Evolutionary conservation across 2,797 vertebrate species (phyloP).

Genomic region (Silurus lanzhouensis): DNA sequence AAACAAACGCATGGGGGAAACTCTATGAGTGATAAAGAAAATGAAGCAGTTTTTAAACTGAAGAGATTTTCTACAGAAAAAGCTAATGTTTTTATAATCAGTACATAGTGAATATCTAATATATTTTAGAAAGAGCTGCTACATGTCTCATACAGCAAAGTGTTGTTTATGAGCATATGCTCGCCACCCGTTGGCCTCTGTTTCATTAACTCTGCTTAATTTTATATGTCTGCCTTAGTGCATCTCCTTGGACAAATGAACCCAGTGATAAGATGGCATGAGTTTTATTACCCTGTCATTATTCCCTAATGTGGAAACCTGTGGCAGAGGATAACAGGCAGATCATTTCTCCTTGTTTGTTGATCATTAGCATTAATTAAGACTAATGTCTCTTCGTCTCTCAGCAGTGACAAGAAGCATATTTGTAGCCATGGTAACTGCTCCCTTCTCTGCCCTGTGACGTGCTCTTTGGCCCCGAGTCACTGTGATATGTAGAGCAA

Average conservation of each 20-base stretch:
- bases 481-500: slow-evolving; percentile 68
- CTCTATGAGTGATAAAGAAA: background rate
- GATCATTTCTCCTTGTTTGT: slow-evolving; percentile 53
- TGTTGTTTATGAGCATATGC: slow-evolving; percentile 30
- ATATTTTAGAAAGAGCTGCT: background rate
- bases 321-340: slow-evolving; percentile 47
- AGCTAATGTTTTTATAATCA: background rate
- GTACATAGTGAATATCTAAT: background rate
- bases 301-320: slow-evolving; percentile 47
- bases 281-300: slow-evolving; percentile 43
- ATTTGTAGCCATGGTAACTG: slow-evolving; percentile 69
- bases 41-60: background rate
- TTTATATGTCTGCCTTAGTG: slow-evolving; percentile 34
- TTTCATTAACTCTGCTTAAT: slow-evolving; percentile 36
- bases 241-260: slow-evolving; percentile 43
- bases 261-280: slow-evolving; percentile 24
- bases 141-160: background rate
- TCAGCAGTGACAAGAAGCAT: slow-evolving; percentile 55
- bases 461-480: slow-evolving; percentile 54
- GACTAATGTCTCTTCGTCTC: slow-evolving; percentile 60
- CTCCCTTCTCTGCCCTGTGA: slow-evolving; percentile 32
- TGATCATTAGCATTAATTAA: slow-evolving; percentile 59
- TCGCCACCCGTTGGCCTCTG: slow-evolving; percentile 1
- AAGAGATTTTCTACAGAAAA: background rate
- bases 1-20: background rate